Evolutionary conservation across 2,113 vertebrate species (phyloP), one percentile per base, ranked within the genome.

Genomic region (Pomatostomus ruficeps): DNA sequence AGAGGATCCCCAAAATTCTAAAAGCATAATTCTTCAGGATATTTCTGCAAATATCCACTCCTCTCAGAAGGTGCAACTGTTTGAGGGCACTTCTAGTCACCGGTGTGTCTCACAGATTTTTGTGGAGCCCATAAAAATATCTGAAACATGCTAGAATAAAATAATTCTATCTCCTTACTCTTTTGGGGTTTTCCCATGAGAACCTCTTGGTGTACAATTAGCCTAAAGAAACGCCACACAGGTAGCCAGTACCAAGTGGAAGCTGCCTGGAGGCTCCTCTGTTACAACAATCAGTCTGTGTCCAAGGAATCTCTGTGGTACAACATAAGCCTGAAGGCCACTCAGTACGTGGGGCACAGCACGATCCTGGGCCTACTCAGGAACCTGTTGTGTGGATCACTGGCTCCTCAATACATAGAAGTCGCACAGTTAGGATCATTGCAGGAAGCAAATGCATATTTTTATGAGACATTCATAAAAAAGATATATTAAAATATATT

Each of bases 241-340:
- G 23, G 26, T 42, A 65, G 38, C 49, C n/a, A 58, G 38, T 36
- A 54, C 14, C 21, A 26, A 73, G 48, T 21, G 36, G 36, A 31
- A 89, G 48, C 67, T 45, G 54, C 15, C 24, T 45, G 33, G 21
- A 51, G 43, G 33, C 28, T 75, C 2, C 14, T 75, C 36, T 57
- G 17, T 26, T 57, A 18, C 23, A 43, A 2, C 11, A 20, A 12
- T 6, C 1, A 0, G 24, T 31, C 63, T 29, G 45, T 6, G 7
- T 38, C 40, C 40, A n/a, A 78, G 46, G 35, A n/a, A n/a, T 49
- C 9, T 49, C 22, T 65, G 57, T 48, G 33, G 29, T 10, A n/a
- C 38, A 49, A 21, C 38, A 36, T 15, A 79, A 61, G 22, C 22
- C 68, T 15, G 16, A 55, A 68, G n/a, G 33, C 36, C 63, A 71